Base-by-base conservation (phyloP, 1,140 invertebrate genomes). In the Leguminivora glycinivorella region DNA sequence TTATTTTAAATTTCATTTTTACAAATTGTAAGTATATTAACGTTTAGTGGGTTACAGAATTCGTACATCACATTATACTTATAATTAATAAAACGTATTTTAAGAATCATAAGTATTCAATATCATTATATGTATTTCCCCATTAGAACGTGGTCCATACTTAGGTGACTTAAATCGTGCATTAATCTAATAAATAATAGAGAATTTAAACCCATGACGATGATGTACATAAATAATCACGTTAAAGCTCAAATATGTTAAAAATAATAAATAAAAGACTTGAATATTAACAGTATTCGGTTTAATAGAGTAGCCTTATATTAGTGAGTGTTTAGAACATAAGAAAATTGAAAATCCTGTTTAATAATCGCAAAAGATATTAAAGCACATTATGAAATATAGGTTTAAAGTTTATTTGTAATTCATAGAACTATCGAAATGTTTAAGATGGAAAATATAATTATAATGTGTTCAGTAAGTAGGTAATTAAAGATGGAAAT, bases 131-230 rank as follows among this genome's bases (percentile, higher is more conserved):
- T n/a, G n/a, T 74, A 70, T 73, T 71, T 79, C 75, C 78, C 82
- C 81, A 72, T 85, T 91, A 90, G 89, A 86, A 83, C 78, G 88
- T 85, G 89, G 89, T 90, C 89, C 89, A 91, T 83, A 82, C 83
- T 91, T 91, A 87, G 83, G 82, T 87, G 83, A 85, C 81, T 85
- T 85, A 91, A 87, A 85, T 83, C 80, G 88, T 89, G 88, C 84
- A 90, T 90, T 91, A 91, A 91, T 90, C 74, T 81, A 68, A 75
- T 83, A 83, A 81, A 84, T 83, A 85, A 83, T 79, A 80, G 79
- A 73, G 77, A 81, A 71, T 66, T 70, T 76, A 80, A 83, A 82
- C 74, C 66, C 69, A 74, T 73, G 70, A 70, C 70, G 66, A 77
- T 63, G 73, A 70, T 90, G 85, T 89, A 87, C 66, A 88, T 86